Percentiles rank a stretch among this genome's conserved stretches.
Evolutionary conservation across 2,888 invertebrate genomes (phyloP).

Genomic region (Drosophila engyochracea): DNA sequence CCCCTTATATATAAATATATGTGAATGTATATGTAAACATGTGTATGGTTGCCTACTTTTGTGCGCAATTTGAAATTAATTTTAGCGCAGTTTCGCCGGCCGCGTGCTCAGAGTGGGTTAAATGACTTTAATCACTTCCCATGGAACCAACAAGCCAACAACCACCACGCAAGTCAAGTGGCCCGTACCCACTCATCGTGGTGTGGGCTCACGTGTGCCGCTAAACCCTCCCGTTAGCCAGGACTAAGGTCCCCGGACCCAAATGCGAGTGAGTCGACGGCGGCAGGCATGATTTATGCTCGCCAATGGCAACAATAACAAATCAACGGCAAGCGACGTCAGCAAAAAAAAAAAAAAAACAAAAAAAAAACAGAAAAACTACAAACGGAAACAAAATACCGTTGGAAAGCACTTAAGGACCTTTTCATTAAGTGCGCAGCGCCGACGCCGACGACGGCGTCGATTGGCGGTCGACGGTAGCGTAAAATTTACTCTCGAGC

Average conservation of each 20-base stretch:
- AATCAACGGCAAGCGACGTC: constrained; percentile 66
- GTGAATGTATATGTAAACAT: neutral
- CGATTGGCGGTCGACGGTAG: constrained; percentile 34
- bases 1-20: constrained; percentile 1
- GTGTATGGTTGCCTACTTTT: constrained; percentile 67
- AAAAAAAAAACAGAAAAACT: constrained; percentile 46
- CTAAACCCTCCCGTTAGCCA: constrained; percentile 13
- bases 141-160: constrained; percentile 48
- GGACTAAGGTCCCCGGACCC: neutral
- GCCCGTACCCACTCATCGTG: constrained; percentile 22
- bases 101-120: constrained; percentile 76
- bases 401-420: constrained; percentile 84
- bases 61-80: constrained; percentile 82
- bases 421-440: constrained; percentile 80
- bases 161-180: constrained; percentile 58
- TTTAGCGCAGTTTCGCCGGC: constrained; percentile 51
- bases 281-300: constrained; percentile 80
- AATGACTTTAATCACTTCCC: constrained; percentile 83
- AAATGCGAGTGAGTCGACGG: constrained; percentile 19
- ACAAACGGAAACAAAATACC: constrained; percentile 84
- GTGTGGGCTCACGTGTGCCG: constrained; percentile 69
- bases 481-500: constrained; percentile 77
- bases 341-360: constrained; percentile 11
- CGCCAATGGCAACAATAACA: constrained; percentile 76
- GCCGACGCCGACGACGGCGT: constrained; percentile 1